Evolutionary conservation across 2,113 vertebrate species (phyloP).

Genomic region (Pleuronectes platessa): DNA sequence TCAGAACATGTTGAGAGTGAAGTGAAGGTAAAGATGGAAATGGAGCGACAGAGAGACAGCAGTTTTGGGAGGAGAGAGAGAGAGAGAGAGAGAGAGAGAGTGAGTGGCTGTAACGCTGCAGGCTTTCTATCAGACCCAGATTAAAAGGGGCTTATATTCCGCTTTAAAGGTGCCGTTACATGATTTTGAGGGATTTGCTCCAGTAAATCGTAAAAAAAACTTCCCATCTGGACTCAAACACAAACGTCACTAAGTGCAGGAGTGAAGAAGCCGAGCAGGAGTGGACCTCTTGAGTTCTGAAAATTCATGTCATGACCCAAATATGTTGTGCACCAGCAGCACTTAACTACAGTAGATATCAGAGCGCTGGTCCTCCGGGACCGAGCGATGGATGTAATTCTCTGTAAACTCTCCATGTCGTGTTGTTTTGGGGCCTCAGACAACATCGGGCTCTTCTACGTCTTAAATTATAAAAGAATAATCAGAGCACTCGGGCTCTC

Average conservation of each 20-base stretch:
- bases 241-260: constrained; percentile 16
- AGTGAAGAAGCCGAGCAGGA: constrained; percentile 13
- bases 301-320: constrained; percentile 67
- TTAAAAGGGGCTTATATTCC: neutral
- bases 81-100: constrained; percentile 5
- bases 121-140: constrained; percentile 18
- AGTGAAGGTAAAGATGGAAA: constrained; percentile 17
- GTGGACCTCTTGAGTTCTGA: constrained; percentile 39
- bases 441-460: constrained; percentile 29
- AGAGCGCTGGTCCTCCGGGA: constrained; percentile 39
- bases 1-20: constrained; percentile 28
- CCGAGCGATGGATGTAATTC: constrained; percentile 2
- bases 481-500: constrained; percentile 51
- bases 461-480: constrained; percentile 65
- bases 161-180: constrained; percentile 11
- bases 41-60: neutral
- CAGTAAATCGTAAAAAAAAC: constrained; percentile 30
- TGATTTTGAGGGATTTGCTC: constrained; percentile 19
- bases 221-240: constrained; percentile 15
- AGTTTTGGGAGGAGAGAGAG: neutral
- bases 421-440: constrained; percentile 23
- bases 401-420: constrained; percentile 40
- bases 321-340: constrained; percentile 50
- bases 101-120: neutral
- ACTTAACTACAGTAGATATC: constrained; percentile 36